These are phyloP conservation scores for Hippocampus mohnikei DNA, from an alignment of 2,113 vertebrate genomes.

Conservation along the genomic window DNA sequence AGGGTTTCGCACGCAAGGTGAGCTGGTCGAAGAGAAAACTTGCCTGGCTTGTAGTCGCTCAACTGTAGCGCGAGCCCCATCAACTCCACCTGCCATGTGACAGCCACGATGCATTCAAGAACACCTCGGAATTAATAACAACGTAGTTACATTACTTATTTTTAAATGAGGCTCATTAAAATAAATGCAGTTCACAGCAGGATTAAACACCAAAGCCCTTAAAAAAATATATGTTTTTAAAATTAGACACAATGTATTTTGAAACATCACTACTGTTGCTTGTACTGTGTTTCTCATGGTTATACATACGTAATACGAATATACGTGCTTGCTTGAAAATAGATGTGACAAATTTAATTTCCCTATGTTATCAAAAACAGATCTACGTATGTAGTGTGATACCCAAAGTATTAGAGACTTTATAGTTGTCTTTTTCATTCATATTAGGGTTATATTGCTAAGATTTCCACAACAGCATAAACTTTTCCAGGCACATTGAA, in stretches of 20 bases:
- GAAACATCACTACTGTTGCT: background rate
- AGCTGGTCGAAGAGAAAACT: background rate
- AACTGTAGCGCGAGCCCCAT: conserved; percentile 14
- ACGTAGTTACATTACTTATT: background rate
- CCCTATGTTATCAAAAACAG: no score
- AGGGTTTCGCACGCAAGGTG: conserved; percentile 3
- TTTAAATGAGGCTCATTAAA: background rate
- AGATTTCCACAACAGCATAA: background rate
- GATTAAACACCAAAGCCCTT: background rate
- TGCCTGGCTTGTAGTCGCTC: background rate
- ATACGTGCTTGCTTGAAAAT: background rate
- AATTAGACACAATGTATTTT: background rate
- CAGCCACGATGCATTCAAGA: conserved; percentile 41
- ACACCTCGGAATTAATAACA: background rate
- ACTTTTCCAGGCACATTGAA: background rate
- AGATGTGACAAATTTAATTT: no score
- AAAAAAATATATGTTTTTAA: background rate
- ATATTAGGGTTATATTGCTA: background rate
- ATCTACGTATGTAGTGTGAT: background rate
- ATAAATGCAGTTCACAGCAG: background rate
- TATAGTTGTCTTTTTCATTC: background rate
- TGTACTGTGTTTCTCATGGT: background rate
- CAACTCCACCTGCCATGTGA: conserved; percentile 58
- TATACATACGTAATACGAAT: background rate
- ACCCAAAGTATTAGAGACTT: background rate